Conservation (phyloP, 2,113 vertebrate genomes). For the cat (Felis catus) region F.catus_Fca126_mat1.0 CM031421.1:93012501-93013000, state of each 20-base stretch:
- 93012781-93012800: accelerated
- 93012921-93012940: background rate
- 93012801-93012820: background rate
- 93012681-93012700: background rate
- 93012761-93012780: accelerated
- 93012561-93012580: background rate
- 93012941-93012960: background rate
- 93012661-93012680: background rate
- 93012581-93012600: background rate
- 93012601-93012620: background rate
- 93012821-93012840: background rate
- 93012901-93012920: background rate
- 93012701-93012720: background rate
- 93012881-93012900: background rate
- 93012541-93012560: background rate
- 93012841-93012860: background rate
- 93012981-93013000: background rate
- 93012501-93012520: background rate
- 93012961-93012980: background rate
- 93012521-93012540: background rate
- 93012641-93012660: background rate
- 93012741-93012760: background rate
- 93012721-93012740: background rate
- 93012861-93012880: background rate
- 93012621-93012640: background rate